These are phyloP conservation scores for Lottia gigantea DNA, from an alignment of 2,888 invertebrate genomes.

Conservation along the genomic window DNA sequence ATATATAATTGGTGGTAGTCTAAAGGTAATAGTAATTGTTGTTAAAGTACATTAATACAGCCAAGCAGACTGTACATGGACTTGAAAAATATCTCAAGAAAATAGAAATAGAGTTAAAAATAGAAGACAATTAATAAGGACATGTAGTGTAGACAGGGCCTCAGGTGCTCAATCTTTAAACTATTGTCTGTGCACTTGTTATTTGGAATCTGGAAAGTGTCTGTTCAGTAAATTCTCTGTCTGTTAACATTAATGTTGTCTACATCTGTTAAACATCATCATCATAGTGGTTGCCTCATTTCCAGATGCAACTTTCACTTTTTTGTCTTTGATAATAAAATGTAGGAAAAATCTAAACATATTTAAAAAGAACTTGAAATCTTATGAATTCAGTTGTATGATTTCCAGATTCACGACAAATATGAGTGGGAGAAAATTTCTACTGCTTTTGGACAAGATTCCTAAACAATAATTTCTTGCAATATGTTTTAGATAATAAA, in stretches of 20 bases:
- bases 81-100: not conserved
- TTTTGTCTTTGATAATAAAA: conserved; percentile 4
- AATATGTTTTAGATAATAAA: no score
- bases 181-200: conserved; percentile 8
- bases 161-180: not conserved
- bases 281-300: conserved; percentile 8
- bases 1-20: no score
- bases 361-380: no score
- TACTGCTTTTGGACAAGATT: no score
- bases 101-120: no score
- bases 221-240: conserved; percentile 3
- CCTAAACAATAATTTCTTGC: no score
- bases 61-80: no score
- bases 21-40: no score
- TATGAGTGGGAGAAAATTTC: no score
- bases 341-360: conserved; percentile 2
- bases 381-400: no score
- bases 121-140: not conserved
- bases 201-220: conserved; percentile 5
- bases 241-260: not conserved
- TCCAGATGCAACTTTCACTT: conserved; percentile 1
- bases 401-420: no score
- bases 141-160: not conserved
- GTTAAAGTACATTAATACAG: no score
- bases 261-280: conserved; percentile 9